Percentiles rank a stretch among this genome's conserved stretches.
phyloP scores from a whole-genome alignment of 2,113 vertebrate species.

The Alethe castanea region DNA sequence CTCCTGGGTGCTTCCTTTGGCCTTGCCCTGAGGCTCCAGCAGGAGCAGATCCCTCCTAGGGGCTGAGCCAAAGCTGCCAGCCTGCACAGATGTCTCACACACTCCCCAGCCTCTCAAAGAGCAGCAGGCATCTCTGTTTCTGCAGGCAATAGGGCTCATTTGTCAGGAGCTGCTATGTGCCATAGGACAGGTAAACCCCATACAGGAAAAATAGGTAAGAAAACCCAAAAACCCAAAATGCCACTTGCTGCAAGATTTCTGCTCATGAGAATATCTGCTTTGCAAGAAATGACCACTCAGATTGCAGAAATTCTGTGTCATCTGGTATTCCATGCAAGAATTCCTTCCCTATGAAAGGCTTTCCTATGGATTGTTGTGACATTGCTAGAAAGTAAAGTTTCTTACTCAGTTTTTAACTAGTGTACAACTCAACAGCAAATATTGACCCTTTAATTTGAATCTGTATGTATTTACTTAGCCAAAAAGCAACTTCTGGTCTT shows the following conservation, averaged over 20 bases:
- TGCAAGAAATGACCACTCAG: background rate
- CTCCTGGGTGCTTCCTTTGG: background rate
- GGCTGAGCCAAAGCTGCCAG: background rate
- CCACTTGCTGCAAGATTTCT: background rate
- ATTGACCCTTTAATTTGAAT: background rate
- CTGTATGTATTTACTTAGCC: background rate
- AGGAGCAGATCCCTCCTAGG: background rate
- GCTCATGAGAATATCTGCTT: background rate
- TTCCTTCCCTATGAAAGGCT: background rate
- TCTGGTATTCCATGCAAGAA: background rate
- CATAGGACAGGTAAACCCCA: background rate
- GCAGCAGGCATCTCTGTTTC: background rate
- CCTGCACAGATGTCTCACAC: background rate
- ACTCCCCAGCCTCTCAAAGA: background rate
- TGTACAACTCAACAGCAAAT: background rate
- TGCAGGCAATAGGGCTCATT: background rate
- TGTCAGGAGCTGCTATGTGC: background rate
- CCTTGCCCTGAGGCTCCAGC: background rate
- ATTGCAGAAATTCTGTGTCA: background rate
- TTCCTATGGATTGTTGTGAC: background rate
- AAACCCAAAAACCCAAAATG: background rate
- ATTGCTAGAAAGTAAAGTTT: background rate
- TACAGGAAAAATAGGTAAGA: background rate
- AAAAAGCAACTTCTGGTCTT: background rate
- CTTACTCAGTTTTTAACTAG: background rate